Evolutionary conservation across 2,113 vertebrate genomes (phyloP), one percentile per base, ranked within the genome.

Genomic region (Shinisaurus crocodilurus): DNA sequence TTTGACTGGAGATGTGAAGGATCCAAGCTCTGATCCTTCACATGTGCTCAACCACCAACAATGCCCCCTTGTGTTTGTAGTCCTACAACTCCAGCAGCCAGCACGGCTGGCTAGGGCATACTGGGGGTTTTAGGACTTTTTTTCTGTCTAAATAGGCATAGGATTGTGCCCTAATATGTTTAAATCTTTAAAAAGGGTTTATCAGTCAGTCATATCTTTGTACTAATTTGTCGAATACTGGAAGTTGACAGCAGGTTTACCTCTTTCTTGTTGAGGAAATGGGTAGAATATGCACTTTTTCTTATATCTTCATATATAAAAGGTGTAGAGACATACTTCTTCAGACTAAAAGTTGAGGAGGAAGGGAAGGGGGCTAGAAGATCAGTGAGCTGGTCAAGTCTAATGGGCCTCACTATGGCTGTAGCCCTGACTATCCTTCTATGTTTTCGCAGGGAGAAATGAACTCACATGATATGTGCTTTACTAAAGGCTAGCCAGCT

Each of bases 401-500:
- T n/a, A n/a, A n/a, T n/a, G n/a, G 3, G 25, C 23, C 15, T 37
- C 40, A 84, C 27, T 15, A n/a, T 6, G 54, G 32, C 15, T 37
- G 27, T 67, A 37, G 63, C 0, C 34, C 54, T 32, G 6, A 27
- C 43, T 54, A 45, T n/a, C 48, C 45, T 27, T 60, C 8, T 3
- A 77, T n/a, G 23, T 43, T 79, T 48, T 48, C 69, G 63, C 12
- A 90, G 37, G 57, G 2, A 50, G 7, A 65, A 83, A 9, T n/a
- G 25, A 4, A 48, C 5, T 86, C 45, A 32, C 54, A 60, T 23
- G 65, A 18, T 1, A 29, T 2, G n/a, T 5, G 13, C 27, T 43
- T 67, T 1, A 0, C 10, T 5, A n/a, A 72, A 48, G 60, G 25
- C 0, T 0, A 43, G 34, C 1, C 20, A 43, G 67, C 7, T 1